Percentiles rank a stretch among this genome's conserved stretches.
Evolutionary conservation across 2,113 vertebrate species (phyloP).

Genomic region (Marmota monax): DNA sequence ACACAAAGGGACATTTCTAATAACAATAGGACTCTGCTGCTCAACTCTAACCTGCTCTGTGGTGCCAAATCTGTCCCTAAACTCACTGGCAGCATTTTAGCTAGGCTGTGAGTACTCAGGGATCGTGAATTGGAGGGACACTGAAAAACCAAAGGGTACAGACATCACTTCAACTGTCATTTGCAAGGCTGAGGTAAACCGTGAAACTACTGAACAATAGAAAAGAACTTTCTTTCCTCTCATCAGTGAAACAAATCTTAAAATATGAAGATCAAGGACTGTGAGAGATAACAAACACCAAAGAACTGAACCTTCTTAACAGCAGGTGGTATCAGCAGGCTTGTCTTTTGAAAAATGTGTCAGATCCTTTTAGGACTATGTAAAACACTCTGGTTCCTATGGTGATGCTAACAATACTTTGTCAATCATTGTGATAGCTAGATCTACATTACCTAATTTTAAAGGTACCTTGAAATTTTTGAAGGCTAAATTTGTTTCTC

Average conservation of each 20-base stretch:
- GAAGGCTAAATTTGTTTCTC: constrained; percentile 60
- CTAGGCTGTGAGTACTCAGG: not conserved
- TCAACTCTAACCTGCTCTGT: not conserved
- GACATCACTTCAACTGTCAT: constrained; percentile 29
- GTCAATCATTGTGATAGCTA: constrained; percentile 16
- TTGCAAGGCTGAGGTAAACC: constrained; percentile 1
- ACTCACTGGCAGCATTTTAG: not conserved
- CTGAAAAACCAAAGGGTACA: not conserved
- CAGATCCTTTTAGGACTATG: not conserved
- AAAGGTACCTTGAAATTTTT: constrained; percentile 50
- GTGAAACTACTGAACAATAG: not conserved
- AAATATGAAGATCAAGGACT: constrained; percentile 39
- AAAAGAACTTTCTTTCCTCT: not conserved
- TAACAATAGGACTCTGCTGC: not conserved
- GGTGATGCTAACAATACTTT: constrained; percentile 38
- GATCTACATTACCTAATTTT: constrained; percentile 8
- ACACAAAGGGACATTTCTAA: not conserved
- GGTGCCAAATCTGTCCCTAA: not conserved
- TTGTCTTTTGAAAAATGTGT: constrained; percentile 49
- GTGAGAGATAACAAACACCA: not conserved
- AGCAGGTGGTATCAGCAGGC: not conserved
- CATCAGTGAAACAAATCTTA: constrained; percentile 51
- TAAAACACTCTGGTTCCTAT: constrained; percentile 56
- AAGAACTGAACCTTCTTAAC: constrained; percentile 39
- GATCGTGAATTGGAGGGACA: not conserved